Conservation (phyloP, 92 coral and sea anemone genomes). For the Meandrina meandrites region DNA sequence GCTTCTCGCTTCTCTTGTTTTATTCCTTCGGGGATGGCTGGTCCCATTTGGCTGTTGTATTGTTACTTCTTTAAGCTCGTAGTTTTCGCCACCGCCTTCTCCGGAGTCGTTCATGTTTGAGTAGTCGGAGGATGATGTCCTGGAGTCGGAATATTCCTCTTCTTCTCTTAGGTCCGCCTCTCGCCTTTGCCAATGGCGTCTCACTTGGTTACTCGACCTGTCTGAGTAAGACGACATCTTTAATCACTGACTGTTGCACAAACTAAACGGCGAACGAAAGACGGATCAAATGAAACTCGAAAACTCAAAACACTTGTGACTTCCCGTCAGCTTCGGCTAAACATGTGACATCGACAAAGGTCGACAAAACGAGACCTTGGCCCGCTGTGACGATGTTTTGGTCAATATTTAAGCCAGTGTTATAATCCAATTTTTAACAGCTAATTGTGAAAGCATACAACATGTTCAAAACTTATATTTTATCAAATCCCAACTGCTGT, state of each 20-base stretch:
- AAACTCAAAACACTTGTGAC: not conserved
- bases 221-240: constrained; percentile 25
- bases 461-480: not conserved
- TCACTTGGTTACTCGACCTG: not conserved
- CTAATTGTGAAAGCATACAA: constrained; percentile 6
- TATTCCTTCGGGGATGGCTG: not conserved
- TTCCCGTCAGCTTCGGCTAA: not conserved
- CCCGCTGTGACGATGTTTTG: not conserved
- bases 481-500: not conserved
- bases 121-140: constrained; percentile 8
- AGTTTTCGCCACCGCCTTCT: constrained; percentile 3
- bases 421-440: constrained; percentile 13
- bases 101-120: constrained; percentile 24
- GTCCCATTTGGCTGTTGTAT: constrained; percentile 28
- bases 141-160: constrained; percentile 10
- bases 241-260: not conserved
- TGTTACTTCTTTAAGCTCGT: constrained; percentile 20
- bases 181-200: constrained; percentile 1
- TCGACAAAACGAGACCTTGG: not conserved
- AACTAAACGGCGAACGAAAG: not conserved
- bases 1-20: not conserved
- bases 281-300: not conserved
- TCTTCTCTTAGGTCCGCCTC: not conserved
- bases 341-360: constrained; percentile 8
- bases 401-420: not conserved